A percentile compares a stretch with the other conserved stretches of the same genome.
Evolutionary conservation across 1,140 invertebrate species (phyloP).

Genomic region (Lithobius niger): DNA sequence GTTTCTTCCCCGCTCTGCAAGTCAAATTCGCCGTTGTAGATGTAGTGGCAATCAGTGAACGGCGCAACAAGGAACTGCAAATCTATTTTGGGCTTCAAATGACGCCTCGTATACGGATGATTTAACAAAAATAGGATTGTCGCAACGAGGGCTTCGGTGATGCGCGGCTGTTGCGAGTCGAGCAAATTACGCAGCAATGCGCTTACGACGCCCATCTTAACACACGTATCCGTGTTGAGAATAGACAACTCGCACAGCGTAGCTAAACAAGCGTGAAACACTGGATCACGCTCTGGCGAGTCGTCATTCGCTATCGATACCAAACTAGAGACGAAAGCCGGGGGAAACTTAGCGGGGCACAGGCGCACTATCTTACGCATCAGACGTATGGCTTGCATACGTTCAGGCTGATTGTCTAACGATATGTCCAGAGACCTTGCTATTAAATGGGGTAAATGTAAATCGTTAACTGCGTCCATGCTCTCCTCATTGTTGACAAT

Average conservation of each 20-base stretch:
- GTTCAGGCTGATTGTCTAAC: conserved; percentile 69
- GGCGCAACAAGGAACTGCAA: conserved; percentile 65
- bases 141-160: conserved; percentile 65
- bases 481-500: conserved; percentile 60
- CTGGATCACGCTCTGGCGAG: conserved; percentile 54
- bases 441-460: conserved; percentile 68
- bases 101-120: conserved; percentile 59
- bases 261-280: conserved; percentile 65
- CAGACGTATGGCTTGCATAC: conserved; percentile 74
- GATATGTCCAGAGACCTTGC: conserved; percentile 59
- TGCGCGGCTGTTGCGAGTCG: conserved; percentile 56
- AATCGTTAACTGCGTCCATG: conserved; percentile 55
- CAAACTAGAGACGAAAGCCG: conserved; percentile 52
- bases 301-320: conserved; percentile 65
- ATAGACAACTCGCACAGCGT: conserved; percentile 79
- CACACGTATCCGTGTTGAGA: conserved; percentile 62
- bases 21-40: conserved; percentile 32
- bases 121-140: conserved; percentile 77
- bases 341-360: conserved; percentile 47
- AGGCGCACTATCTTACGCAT: conserved; percentile 53
- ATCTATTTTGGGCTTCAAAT: conserved; percentile 49
- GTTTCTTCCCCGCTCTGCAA: conserved; percentile 54
- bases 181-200: conserved; percentile 65
- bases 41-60: conserved; percentile 80
- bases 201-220: conserved; percentile 65